Evolutionary conservation across 2,888 invertebrate species (phyloP).

Genomic region (Gastrophysa polygoni): DNA sequence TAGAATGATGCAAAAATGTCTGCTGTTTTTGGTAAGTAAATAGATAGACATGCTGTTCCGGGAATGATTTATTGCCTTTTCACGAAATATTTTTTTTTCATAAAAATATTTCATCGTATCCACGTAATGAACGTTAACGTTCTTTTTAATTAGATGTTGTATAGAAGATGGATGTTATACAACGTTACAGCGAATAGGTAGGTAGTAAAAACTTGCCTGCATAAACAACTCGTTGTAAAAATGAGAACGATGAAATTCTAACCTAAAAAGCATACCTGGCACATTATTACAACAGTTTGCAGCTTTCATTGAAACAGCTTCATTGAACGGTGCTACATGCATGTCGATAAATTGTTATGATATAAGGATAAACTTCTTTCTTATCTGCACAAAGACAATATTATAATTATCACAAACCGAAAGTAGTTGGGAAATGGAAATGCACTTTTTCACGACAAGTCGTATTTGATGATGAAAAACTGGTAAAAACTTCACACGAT

Average conservation of each 20-base stretch:
- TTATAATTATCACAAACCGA: too few relatives aligned
- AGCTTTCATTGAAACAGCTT: constrained; percentile 6
- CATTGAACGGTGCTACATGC: background rate
- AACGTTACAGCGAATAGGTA: constrained; percentile 37
- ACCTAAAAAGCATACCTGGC: constrained; percentile 12
- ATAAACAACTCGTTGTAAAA: constrained; percentile 38
- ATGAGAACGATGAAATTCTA: constrained; percentile 35
- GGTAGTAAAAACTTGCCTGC: constrained; percentile 44
- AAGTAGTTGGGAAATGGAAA: too few relatives aligned
- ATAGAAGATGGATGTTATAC: constrained; percentile 42
- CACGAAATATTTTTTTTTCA: background rate
- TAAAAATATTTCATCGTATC: constrained; percentile 33
- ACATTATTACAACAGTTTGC: constrained; percentile 6
- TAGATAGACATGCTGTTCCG: background rate
- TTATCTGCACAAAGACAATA: too few relatives aligned
- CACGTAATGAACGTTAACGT: constrained; percentile 20
- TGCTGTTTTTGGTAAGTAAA: constrained; percentile 5
- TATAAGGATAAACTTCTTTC: background rate
- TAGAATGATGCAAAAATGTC: background rate
- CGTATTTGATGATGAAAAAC: too few relatives aligned
- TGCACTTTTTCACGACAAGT: too few relatives aligned
- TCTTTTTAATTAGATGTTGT: constrained; percentile 40
- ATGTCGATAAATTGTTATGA: background rate
- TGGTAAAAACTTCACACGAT: too few relatives aligned
- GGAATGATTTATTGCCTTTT: background rate